Percentiles rank a stretch among this genome's conserved stretches.
Evolutionary conservation across 2,113 vertebrate genomes (phyloP).

Genomic region (Actenoides lindsayi): DNA sequence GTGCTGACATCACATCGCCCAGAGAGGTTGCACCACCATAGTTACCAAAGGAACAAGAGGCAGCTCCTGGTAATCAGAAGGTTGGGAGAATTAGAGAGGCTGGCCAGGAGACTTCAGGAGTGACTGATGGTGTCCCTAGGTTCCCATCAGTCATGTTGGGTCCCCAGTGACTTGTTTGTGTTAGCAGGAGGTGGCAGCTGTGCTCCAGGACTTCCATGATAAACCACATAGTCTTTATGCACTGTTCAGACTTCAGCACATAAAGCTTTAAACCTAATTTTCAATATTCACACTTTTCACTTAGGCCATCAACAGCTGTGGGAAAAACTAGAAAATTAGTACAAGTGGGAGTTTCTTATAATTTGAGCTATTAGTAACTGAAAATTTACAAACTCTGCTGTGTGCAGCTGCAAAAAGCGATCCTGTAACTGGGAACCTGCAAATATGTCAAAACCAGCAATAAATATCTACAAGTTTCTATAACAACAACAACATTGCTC

Average conservation of each 20-base stretch:
- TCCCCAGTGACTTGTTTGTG: neutral
- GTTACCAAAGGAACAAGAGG: neutral
- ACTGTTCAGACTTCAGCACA: neutral
- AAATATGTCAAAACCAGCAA: neutral
- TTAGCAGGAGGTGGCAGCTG: neutral
- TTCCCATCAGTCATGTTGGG: neutral
- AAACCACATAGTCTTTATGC: neutral
- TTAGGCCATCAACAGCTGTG: neutral
- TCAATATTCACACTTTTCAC: neutral
- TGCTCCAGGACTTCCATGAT: neutral
- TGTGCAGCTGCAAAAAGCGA: neutral
- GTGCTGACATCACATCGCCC: neutral
- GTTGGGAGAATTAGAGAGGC: neutral
- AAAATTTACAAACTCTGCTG: neutral
- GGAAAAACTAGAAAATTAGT: neutral
- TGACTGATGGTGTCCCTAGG: neutral
- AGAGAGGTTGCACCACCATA: too few species aligned
- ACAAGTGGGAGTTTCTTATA: neutral
- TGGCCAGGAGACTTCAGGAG: neutral
- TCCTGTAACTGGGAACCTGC: neutral
- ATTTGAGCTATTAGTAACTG: neutral
- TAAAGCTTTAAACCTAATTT: neutral
- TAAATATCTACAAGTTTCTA: conserved; percentile 15
- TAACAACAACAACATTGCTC: neutral
- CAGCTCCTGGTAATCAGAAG: neutral